These are phyloP conservation scores for Aphidoletes aphidimyza DNA, from an alignment of 2,888 invertebrate species.

Conservation along the genomic window DNA sequence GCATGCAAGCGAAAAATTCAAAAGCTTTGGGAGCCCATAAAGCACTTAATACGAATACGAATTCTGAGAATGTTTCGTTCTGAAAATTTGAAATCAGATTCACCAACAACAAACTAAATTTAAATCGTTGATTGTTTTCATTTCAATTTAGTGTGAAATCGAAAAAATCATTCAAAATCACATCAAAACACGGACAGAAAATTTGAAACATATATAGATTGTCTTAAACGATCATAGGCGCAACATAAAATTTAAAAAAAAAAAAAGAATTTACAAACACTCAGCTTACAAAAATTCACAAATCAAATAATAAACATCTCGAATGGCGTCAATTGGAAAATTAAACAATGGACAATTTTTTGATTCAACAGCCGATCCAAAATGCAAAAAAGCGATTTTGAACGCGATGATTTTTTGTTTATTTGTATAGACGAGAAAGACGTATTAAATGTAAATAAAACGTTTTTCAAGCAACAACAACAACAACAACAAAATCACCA, in stretches of 20 bases:
- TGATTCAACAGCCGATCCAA: not conserved
- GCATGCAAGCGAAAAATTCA: constrained; percentile 45
- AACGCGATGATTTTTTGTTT: not conserved
- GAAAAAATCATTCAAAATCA: not conserved
- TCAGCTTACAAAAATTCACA: no score
- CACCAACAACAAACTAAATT: not conserved
- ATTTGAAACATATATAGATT: not conserved
- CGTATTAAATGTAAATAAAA: not conserved
- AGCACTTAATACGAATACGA: constrained; percentile 17
- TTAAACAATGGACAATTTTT: not conserved
- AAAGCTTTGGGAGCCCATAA: constrained; percentile 18
- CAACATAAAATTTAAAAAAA: not conserved
- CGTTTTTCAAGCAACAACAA: not conserved
- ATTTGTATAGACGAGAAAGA: not conserved
- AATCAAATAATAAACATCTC: not conserved
- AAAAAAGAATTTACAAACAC: no score
- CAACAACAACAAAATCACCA: not conserved
- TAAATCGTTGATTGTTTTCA: not conserved
- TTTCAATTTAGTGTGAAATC: no score
- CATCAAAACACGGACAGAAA: constrained; percentile 24
- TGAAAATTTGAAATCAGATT: not conserved
- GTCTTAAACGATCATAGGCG: not conserved
- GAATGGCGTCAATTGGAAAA: not conserved
- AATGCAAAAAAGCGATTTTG: constrained; percentile 6
- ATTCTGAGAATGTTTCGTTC: not conserved